A percentile compares a stretch with the other conserved stretches of the same genome.
Evolutionary conservation across 1,140 invertebrate species (phyloP).

Genomic region (Chymomyza costata): DNA sequence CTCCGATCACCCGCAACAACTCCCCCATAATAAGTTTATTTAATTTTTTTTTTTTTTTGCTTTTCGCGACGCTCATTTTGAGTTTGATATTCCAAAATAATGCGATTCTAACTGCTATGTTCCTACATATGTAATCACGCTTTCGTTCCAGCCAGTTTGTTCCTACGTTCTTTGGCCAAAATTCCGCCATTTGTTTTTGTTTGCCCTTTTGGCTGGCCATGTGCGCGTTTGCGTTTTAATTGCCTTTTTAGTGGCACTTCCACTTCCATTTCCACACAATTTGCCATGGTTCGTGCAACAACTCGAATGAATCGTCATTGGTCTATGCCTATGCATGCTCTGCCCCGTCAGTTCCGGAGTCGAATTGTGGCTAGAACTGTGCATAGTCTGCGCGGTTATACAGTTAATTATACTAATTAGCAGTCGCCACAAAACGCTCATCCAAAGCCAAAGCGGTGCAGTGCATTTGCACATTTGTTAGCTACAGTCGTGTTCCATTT

Average conservation of each 20-base stretch:
- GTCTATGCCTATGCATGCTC: no score
- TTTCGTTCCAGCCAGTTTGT: slow-evolving; percentile 7
- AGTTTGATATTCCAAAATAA: slow-evolving; percentile 6
- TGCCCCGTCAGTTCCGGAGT: no score
- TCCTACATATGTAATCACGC: slow-evolving; percentile 38
- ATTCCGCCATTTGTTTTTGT: slow-evolving; percentile 2
- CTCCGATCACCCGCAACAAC: slow-evolving; percentile 10
- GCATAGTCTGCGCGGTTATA: slow-evolving; percentile 39
- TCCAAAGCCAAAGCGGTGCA: no score
- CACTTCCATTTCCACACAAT: slow-evolving; percentile 71
- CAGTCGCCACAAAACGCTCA: slow-evolving; percentile 37
- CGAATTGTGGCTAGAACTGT: no score
- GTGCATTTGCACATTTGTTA: no score
- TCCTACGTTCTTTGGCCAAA: slow-evolving; percentile 21
- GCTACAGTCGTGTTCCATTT: slow-evolving; percentile 40
- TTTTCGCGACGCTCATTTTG: slow-evolving; percentile 14
- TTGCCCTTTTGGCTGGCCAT: slow-evolving; percentile 5
- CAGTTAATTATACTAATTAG: slow-evolving; percentile 74
- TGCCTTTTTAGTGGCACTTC: slow-evolving; percentile 73
- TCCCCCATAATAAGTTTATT: slow-evolving; percentile 61
- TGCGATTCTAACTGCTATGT: slow-evolving; percentile 5
- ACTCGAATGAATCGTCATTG: slow-evolving; percentile 46
- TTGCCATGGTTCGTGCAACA: slow-evolving; percentile 68
- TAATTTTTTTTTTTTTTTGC: slow-evolving; percentile 51
- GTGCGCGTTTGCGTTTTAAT: slow-evolving; percentile 61